Evolutionary conservation across 1,140 invertebrate species (phyloP).

Genomic region (Drosophila parvula): DNA sequence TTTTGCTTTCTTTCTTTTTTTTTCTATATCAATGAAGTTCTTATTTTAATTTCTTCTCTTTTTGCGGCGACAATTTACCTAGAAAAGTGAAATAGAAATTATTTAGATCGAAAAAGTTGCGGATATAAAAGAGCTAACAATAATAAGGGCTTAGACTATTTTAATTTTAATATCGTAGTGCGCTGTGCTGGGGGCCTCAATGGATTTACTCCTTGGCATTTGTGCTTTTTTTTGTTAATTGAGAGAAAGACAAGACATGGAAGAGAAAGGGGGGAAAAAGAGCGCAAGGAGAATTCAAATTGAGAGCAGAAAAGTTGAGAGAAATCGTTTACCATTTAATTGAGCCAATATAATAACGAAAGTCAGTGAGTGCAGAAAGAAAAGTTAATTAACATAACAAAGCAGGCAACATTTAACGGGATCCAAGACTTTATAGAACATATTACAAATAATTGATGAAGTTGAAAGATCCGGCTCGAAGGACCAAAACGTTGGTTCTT

Average conservation of each 20-base stretch:
- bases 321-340: constrained; percentile 35
- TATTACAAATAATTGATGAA: neutral
- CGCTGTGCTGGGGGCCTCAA: constrained; percentile 64
- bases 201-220: constrained; percentile 63
- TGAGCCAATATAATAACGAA: constrained; percentile 39
- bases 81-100: constrained; percentile 63
- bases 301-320: constrained; percentile 22
- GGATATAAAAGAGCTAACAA: constrained; percentile 30
- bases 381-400: constrained; percentile 24
- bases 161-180: constrained; percentile 84
- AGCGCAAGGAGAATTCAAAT: constrained; percentile 55
- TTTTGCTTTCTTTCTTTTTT: constrained; percentile 12
- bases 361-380: constrained; percentile 28
- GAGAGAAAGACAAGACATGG: constrained; percentile 26
- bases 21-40: constrained; percentile 16
- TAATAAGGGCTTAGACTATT: constrained; percentile 72
- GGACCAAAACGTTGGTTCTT: too few species aligned
- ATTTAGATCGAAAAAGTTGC: constrained; percentile 32
- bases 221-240: constrained; percentile 18
- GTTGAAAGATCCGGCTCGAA: neutral
- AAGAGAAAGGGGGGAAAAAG: constrained; percentile 37
- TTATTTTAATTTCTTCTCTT: constrained; percentile 73
- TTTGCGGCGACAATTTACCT: constrained; percentile 72
- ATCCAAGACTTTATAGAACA: neutral
- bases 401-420: constrained; percentile 36